Conservation (phyloP, 2,797 vertebrate species). For the Hydrolagus colliei region DNA sequence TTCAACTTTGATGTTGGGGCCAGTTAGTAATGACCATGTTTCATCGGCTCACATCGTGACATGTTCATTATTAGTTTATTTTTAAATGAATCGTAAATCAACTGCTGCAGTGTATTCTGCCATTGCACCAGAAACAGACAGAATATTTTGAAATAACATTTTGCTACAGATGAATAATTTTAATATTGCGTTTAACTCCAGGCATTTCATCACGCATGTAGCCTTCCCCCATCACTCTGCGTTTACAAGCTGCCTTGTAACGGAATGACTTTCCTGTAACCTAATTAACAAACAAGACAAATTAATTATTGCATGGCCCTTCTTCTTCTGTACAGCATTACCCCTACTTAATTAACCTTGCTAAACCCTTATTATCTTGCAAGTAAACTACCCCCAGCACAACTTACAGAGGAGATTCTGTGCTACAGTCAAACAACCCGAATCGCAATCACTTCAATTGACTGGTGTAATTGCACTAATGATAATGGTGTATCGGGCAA, state of each 20-base stretch:
- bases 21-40: background rate
- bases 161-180: background rate
- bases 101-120: background rate
- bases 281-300: background rate
- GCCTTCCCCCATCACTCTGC: background rate
- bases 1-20: background rate
- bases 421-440: background rate
- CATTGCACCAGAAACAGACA: background rate
- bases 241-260: background rate
- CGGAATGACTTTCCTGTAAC: background rate
- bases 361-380: background rate
- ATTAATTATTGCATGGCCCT: background rate
- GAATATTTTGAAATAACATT: background rate
- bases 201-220: background rate
- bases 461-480: background rate
- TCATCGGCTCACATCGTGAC: background rate
- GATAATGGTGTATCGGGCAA: background rate
- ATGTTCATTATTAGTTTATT: background rate
- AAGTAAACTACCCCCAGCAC: background rate
- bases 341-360: background rate
- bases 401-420: background rate
- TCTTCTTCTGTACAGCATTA: background rate
- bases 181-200: background rate
- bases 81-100: background rate
- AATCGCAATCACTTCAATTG: background rate